These are phyloP conservation scores for Leptatherina wallacei DNA, from an alignment of 2,797 vertebrate genomes.

Conservation along the genomic window DNA sequence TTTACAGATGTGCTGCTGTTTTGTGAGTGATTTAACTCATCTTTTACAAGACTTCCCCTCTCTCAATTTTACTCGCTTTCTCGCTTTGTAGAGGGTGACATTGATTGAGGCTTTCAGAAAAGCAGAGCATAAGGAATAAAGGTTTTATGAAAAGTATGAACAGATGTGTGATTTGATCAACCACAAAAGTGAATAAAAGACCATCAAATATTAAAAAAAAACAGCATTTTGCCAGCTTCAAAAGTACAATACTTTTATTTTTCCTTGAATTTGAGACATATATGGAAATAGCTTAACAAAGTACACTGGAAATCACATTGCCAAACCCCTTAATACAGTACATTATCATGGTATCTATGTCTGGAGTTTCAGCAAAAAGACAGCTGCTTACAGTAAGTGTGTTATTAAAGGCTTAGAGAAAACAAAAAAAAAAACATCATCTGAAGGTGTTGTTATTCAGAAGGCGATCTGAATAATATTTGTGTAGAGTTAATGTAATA, in stretches of 20 bases:
- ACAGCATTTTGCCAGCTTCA: background rate
- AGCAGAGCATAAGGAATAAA: background rate
- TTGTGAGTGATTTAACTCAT: slow-evolving; percentile 69
- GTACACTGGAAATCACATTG: background rate
- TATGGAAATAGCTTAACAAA: background rate
- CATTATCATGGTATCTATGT: background rate
- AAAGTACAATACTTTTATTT: background rate
- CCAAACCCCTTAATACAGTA: background rate
- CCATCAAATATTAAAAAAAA: background rate
- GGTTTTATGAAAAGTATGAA: slow-evolving; percentile 10
- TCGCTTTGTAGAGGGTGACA: slow-evolving; percentile 31
- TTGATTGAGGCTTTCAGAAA: slow-evolving; percentile 41
- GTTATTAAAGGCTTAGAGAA: background rate
- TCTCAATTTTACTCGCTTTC: slow-evolving; percentile 17
- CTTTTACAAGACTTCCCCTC: slow-evolving; percentile 53
- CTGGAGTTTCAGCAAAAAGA: background rate
- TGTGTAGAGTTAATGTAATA: background rate
- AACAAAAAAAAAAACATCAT: background rate
- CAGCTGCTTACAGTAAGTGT: background rate
- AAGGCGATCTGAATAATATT: background rate
- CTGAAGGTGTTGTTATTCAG: background rate
- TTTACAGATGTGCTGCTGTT: slow-evolving; percentile 75
- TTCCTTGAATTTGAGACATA: background rate
- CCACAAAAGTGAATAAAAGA: slow-evolving; percentile 7
- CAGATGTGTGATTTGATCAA: slow-evolving; percentile 24